phyloP scores from a whole-genome alignment of 2,113 vertebrate genomes.

The Elgaria multicarinata region DNA sequence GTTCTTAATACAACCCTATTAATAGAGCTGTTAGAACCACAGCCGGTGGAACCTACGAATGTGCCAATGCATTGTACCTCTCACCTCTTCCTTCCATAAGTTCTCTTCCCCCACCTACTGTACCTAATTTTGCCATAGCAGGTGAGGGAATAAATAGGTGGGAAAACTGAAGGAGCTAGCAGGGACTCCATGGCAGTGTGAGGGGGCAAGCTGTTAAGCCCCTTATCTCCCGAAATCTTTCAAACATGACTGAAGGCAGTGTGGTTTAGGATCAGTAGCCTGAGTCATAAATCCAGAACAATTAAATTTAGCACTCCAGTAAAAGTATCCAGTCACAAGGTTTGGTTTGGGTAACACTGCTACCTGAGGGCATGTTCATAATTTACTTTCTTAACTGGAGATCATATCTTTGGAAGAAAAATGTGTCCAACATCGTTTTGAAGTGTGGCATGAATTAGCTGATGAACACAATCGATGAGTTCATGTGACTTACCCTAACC shows the following conservation, averaged over 20 bases:
- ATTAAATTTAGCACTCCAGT: neutral
- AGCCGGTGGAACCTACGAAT: neutral
- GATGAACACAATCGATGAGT: neutral
- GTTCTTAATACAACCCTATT: neutral
- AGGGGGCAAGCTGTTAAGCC: neutral
- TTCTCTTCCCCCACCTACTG: neutral
- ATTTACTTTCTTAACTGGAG: neutral
- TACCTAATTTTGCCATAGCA: neutral
- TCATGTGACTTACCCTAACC: too few relatives aligned
- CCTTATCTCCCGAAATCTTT: neutral
- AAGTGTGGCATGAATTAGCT: neutral
- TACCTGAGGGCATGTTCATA: neutral
- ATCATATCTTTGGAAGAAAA: neutral
- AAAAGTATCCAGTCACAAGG: neutral
- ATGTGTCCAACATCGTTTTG: neutral
- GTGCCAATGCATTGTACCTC: neutral
- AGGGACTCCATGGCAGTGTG: neutral
- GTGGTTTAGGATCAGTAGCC: neutral
- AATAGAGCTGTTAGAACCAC: neutral
- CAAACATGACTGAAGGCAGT: neutral
- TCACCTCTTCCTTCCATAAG: neutral
- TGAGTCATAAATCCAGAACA: neutral
- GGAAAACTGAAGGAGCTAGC: too few relatives aligned
- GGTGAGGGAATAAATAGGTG: neutral
- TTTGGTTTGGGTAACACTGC: neutral